These are phyloP conservation scores for Zaprionus vittiger DNA, from an alignment of 1,140 invertebrate species.

Conservation along the genomic window DNA sequence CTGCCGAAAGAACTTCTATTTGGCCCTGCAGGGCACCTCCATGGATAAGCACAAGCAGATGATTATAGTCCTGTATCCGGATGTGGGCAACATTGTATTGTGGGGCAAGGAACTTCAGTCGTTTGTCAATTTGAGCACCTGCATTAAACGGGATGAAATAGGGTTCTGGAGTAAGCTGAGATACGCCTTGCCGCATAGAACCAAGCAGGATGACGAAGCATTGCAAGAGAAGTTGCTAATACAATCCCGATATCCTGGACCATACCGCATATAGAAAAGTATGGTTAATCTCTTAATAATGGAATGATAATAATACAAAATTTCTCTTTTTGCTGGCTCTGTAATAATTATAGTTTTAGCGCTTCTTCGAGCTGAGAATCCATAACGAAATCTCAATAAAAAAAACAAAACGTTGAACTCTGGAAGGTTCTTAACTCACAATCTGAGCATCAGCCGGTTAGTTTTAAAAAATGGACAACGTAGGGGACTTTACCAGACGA, in stretches of 20 bases:
- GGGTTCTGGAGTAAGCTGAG: constrained; percentile 1
- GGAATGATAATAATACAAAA: too few relatives aligned
- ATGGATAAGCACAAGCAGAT: constrained; percentile 4
- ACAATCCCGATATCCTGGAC: background rate
- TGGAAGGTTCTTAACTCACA: too few relatives aligned
- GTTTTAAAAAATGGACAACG: too few relatives aligned
- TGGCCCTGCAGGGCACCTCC: constrained; percentile 1
- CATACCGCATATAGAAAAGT: too few relatives aligned
- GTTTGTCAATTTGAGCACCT: background rate
- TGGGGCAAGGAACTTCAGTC: background rate
- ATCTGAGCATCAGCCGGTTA: too few relatives aligned
- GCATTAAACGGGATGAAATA: constrained; percentile 4
- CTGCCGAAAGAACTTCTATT: background rate
- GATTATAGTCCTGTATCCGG: constrained; percentile 6
- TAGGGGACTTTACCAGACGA: too few relatives aligned
- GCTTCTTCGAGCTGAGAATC: too few relatives aligned
- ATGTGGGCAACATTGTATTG: background rate
- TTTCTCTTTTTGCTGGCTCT: too few relatives aligned
- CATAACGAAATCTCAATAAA: too few relatives aligned
- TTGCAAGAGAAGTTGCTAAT: constrained; percentile 9
- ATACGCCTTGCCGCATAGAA: constrained; percentile 1
- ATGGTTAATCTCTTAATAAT: too few relatives aligned
- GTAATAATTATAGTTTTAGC: too few relatives aligned
- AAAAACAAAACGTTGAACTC: too few relatives aligned
- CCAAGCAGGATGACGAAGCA: constrained; percentile 19